Percentiles rank a stretch among this genome's conserved stretches.
phyloP scores from a whole-genome alignment of 2,113 vertebrate genomes.

The Grantiella picta region DNA sequence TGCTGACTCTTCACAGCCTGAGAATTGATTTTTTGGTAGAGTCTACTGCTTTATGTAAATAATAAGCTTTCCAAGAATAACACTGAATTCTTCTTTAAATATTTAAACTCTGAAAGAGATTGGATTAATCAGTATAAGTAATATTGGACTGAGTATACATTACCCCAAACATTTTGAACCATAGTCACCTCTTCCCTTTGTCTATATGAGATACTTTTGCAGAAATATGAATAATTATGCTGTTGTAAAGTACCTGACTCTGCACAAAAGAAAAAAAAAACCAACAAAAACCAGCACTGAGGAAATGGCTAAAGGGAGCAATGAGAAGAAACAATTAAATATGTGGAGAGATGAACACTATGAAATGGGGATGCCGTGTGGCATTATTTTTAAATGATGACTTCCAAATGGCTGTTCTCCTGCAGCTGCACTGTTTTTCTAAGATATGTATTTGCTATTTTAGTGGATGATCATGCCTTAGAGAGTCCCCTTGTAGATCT shows the following conservation, averaged over 20 bases:
- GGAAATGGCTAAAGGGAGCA: neutral
- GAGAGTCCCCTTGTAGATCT: neutral
- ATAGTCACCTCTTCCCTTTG: neutral
- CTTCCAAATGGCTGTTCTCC: neutral
- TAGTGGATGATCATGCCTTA: neutral
- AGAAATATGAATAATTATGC: neutral
- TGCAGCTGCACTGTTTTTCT: neutral
- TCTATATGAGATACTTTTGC: neutral
- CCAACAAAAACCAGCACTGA: neutral
- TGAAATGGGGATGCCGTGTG: neutral
- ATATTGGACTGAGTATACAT: neutral
- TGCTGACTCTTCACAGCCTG: neutral
- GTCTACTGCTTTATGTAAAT: slow-evolving; percentile 17
- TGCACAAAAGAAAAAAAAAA: neutral
- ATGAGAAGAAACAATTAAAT: neutral
- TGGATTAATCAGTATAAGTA: neutral
- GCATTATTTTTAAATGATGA: neutral
- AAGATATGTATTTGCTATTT: neutral
- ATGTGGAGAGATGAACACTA: neutral
- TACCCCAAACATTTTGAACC: neutral
- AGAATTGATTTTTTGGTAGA: neutral
- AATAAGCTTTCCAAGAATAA: slow-evolving; percentile 52
- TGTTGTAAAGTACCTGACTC: neutral
- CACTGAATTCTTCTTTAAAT: neutral
- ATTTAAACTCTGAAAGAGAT: neutral